These are phyloP conservation scores for Ceratitis capitata DNA, from an alignment of 1,140 invertebrate species.

Conservation along the genomic window DNA sequence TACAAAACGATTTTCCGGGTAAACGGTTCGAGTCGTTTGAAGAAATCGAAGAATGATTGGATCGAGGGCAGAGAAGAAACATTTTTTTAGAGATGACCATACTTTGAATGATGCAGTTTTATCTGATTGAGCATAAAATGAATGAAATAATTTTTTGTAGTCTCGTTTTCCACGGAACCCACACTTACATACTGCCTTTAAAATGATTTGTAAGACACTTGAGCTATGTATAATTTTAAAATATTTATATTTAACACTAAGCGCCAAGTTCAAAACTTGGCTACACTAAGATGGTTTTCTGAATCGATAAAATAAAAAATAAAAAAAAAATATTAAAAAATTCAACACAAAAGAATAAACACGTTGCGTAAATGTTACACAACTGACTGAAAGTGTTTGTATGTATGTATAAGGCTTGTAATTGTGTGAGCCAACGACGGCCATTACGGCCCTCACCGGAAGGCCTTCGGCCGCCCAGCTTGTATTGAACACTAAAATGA, in stretches of 20 bases:
- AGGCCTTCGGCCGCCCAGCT: not conserved
- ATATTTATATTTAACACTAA: not conserved
- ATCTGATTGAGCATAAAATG: no score
- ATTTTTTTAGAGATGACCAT: no score
- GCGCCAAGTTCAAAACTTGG: not conserved
- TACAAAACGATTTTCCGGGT: no score
- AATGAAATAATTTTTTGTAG: no score
- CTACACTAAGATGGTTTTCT: not conserved
- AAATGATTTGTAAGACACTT: no score
- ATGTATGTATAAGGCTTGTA: not conserved
- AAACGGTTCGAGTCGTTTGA: no score
- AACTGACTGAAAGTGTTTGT: slow-evolving; percentile 54
- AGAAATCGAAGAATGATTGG: no score
- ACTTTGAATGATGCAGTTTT: no score
- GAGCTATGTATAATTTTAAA: not conserved
- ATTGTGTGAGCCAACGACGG: not conserved
- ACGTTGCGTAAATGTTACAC: slow-evolving; percentile 50
- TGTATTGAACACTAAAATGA: slow-evolving; percentile 3
- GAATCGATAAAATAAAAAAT: not conserved
- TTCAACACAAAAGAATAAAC: not conserved
- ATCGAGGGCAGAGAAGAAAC: no score
- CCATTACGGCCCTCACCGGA: not conserved
- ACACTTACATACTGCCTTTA: no score
- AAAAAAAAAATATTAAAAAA: not conserved
- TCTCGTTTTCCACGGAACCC: no score